Base-by-base conservation (phyloP, 2,113 vertebrate genomes). In the Nothobranchius furzeri region DNA sequence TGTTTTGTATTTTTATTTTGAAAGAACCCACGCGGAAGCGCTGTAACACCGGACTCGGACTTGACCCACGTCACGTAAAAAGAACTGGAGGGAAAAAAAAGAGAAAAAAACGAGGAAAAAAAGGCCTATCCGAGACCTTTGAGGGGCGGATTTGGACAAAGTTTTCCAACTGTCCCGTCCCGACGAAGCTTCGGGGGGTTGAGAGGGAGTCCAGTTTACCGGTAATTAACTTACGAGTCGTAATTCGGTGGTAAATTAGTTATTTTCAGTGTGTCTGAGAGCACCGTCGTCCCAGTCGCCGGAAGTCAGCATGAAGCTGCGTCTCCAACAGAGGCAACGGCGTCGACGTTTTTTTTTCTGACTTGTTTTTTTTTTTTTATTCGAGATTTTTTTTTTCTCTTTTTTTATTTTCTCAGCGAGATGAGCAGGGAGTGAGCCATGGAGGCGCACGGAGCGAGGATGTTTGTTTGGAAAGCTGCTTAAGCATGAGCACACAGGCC, bases 221-320 rank as follows among this genome's bases (percentile, higher is more conserved):
- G 92, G 92, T 93, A 93, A 93, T 83, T 80, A 85, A 80, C 78
- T 30, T 61, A 59, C 54, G 73, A 82, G 77, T 90, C 84, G 73
- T 81, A 70, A 82, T 56, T 89, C 51, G 68, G 73, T 71, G 85
- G 81, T 88, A 74, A 77, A 86, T 86, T 55, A 79, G 78, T 79
- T 82, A 49, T 84, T 88, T 84, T 85, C 80, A 82, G 70, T 83
- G 81, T 83, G 87, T 90, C 88, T 87, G 76, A 71, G 79, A 86
- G 87, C 88, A 37, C 79, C 76, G 80, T 88, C 85, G 85, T 88
- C 89, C 80, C 90, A 69, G 63, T 83, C 89, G 91, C 92, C 93
- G 93, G 93, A 93, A 93, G 93, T 93, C 90, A 92, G 90, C 91
- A 88, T 85, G 88, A 89, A 89, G 87, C 91, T 91, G 91, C 87